Evolutionary conservation across 1,140 invertebrate genomes (phyloP), one percentile per base, ranked within the genome.

Genomic region (Chelonus insularis): DNA sequence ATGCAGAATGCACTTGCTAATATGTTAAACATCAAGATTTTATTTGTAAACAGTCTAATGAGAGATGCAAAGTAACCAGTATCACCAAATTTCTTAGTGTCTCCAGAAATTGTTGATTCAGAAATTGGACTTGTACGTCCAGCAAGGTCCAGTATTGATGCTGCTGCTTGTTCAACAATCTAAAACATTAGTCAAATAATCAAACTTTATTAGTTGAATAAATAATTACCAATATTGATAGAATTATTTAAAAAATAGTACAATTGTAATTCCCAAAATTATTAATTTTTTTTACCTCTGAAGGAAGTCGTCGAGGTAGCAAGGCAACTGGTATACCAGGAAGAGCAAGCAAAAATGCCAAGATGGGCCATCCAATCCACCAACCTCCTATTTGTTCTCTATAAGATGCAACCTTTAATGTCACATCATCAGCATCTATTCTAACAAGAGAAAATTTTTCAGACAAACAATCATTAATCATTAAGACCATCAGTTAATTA

Each of bases 1-100:
- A 84, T 74, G 62, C 86, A 83, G 56, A 87, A 84, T 41, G 84
- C 76, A 6, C 82, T 73, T 7, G 85, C 83, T 1, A 86, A 25
- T 36, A 85, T 77, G 65, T 88, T 89, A 25, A 83, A 77, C 50
- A 88, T 77, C 0, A 88, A 69, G 61, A 87, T 82, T 66, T 82
- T 85, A 60, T 89, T 89, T 21, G 69, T 83, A 1, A 88, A 66
- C 0, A 90, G 59, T 51, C 88, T 75, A 37, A 74, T 75, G 0
- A 89, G 59, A 0, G 86, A 86, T 41, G 80, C 72, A 23, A 83
- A 76, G 66, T 87, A 88, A 37, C 76, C 77, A 56, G 74, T 55
- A 48, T 64, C 76, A 1, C 69, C 74, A 41, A 72, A 61, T 62
- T 74, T 75, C 54, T 52, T 62, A 1, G 20, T 16, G 43, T 62